Base-by-base conservation (phyloP, 2,888 invertebrate species). In the Stenotaenia linearis region DNA sequence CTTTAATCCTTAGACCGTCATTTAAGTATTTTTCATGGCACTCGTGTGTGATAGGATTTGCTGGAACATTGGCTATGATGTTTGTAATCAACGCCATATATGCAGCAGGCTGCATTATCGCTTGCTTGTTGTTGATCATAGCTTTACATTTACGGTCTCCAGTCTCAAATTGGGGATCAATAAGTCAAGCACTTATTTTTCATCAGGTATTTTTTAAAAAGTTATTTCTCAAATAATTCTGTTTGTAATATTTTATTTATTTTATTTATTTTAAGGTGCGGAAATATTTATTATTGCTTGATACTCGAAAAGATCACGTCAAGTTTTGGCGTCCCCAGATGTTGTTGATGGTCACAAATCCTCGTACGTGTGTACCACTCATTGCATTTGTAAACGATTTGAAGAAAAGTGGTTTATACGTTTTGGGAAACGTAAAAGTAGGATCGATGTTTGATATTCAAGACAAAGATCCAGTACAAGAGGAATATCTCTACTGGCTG, bases 311-410 rank as follows among this genome's bases (percentile, higher is more conserved):
- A 82, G 95, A 97, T 85, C 99, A 99, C 87, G 98, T 99, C 1
- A 98, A 98, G 88, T 99, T 97, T 88, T 99, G 99, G 99, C 89
- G 98, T 1, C 98, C 98, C 0, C 98, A 99, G 89, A 93, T 99
- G 88, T 87, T 99, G 79, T 88, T 99, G 1, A 89, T 99, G 87
- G 93, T 99, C 0, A 91, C 95, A 0, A 95, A 96, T 80, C 98
- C 98, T 0, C 89, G 97, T 10, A 93, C 95, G 7, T 90, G 92
- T 12, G 94, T 95, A 84, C 96, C 97, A 0, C 89, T 98, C 69
- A 96, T 99, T 45, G 94, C 96, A 87, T 99, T 99, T 86, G 95
- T 97, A 15, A 99, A 99, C 84, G 98, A 98, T 85, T 90, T 99
- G 85, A 99, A 99, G 85, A 99, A 99, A 85, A 87, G 88, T 80